phyloP scores from a whole-genome alignment of 2,113 vertebrate genomes.

The Parus major region DNA sequence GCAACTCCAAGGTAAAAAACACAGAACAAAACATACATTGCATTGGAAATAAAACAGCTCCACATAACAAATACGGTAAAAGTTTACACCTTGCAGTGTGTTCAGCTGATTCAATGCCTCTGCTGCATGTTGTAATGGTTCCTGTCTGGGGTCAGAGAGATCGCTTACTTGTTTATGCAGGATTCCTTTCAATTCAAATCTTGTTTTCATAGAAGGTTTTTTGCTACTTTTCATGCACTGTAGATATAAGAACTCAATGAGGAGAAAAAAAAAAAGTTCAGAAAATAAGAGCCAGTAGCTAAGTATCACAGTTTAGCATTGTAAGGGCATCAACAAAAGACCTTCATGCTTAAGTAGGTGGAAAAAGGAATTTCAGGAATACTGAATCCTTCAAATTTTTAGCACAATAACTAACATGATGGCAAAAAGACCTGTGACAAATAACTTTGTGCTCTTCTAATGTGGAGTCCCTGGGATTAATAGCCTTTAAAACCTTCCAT shows the following conservation, averaged over 20 bases:
- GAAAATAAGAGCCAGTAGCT: background rate
- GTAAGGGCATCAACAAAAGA: background rate
- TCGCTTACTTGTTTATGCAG: background rate
- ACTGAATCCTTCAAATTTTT: background rate
- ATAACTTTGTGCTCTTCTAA: background rate
- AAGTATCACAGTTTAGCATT: background rate
- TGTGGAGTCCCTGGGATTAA: conserved; percentile 10
- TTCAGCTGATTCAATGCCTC: background rate
- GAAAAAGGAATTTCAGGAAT: conserved; percentile 14
- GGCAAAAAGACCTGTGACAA: conserved; percentile 16
- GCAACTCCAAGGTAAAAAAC: conserved; percentile 47
- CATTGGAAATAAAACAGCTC: background rate
- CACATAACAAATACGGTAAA: background rate
- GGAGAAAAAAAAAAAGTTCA: background rate
- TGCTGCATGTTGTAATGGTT: background rate
- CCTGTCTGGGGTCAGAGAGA: background rate
- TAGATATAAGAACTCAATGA: background rate
- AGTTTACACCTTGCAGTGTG: background rate
- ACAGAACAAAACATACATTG: background rate
- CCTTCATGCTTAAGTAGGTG: background rate
- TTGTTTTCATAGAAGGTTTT: background rate
- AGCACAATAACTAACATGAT: background rate
- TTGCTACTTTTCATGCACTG: background rate
- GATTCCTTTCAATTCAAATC: conserved; percentile 4
- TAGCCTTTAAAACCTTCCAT: conserved; percentile 40